These are phyloP conservation scores for Globicephala melas DNA, from an alignment of 2,113 vertebrate species.

Conservation along the genomic window DNA sequence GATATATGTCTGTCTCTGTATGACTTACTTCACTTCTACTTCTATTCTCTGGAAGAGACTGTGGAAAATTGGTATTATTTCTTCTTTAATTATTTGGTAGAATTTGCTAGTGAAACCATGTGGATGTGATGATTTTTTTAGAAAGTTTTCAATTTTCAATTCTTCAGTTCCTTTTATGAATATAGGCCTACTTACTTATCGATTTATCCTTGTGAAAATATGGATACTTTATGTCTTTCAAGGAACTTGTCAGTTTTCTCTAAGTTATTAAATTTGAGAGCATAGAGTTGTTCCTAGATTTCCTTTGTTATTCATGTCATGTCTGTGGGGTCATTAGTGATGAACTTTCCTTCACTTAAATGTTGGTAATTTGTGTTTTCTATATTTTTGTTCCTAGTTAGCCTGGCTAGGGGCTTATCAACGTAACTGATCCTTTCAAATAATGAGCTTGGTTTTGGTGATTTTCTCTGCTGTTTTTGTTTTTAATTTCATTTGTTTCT, in stretches of 20 bases:
- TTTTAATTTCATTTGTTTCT: not conserved
- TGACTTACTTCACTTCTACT: not conserved
- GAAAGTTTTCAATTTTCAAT: not conserved
- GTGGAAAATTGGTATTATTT: not conserved
- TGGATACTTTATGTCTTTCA: not conserved
- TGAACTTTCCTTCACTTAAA: not conserved
- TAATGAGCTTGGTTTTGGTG: not conserved
- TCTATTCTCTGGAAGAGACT: not conserved
- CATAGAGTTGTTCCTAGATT: not conserved
- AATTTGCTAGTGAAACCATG: not conserved
- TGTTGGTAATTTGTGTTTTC: not conserved
- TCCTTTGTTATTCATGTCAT: not conserved
- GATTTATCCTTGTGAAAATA: not conserved
- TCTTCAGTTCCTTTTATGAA: not conserved
- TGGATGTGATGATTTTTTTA: not conserved
- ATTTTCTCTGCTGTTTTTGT: not conserved
- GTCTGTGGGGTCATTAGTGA: not conserved
- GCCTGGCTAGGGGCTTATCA: not conserved
- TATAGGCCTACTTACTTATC: not conserved
- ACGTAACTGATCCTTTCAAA: not conserved
- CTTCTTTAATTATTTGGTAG: not conserved
- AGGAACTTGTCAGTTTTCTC: not conserved
- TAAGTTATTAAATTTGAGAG: not conserved
- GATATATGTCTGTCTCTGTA: not conserved
- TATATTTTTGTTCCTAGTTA: not conserved